These are phyloP conservation scores for Nothoprocta perdicaria DNA, from an alignment of 2,113 vertebrate species.

Conservation along the genomic window DNA sequence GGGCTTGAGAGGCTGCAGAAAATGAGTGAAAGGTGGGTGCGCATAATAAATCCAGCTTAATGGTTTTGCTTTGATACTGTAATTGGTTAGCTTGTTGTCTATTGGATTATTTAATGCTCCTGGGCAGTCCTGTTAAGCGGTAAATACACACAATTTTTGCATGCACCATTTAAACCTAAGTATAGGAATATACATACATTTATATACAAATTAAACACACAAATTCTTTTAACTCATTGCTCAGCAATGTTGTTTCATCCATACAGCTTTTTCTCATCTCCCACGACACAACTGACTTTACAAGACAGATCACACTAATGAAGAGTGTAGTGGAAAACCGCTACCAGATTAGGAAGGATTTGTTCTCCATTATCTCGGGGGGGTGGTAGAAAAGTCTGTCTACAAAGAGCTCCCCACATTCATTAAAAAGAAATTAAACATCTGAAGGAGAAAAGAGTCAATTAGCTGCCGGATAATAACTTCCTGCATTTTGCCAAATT, in stretches of 20 bases:
- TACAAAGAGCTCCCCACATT: background rate
- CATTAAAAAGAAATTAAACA: background rate
- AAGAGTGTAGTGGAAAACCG: background rate
- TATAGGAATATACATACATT: background rate
- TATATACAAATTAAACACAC: background rate
- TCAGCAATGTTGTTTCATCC: background rate
- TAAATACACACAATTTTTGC: background rate
- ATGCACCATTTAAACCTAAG: background rate
- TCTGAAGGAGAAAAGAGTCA: background rate
- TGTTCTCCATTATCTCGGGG: fast-evolving
- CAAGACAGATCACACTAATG: background rate
- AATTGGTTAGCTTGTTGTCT: background rate
- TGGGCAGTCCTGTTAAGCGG: fast-evolving
- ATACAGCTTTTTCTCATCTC: background rate
- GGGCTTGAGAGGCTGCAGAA: background rate
- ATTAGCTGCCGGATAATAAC: background rate
- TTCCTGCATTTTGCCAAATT: background rate
- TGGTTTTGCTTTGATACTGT: background rate
- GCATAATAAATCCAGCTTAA: background rate
- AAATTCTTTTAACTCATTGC: background rate
- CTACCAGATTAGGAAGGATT: background rate
- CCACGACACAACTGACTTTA: background rate
- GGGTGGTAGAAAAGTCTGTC: background rate
- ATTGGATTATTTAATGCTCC: background rate
- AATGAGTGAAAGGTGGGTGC: background rate